phyloP scores from a whole-genome alignment of 2,797 vertebrate species.

The Brachyrhaphis roseni region DNA sequence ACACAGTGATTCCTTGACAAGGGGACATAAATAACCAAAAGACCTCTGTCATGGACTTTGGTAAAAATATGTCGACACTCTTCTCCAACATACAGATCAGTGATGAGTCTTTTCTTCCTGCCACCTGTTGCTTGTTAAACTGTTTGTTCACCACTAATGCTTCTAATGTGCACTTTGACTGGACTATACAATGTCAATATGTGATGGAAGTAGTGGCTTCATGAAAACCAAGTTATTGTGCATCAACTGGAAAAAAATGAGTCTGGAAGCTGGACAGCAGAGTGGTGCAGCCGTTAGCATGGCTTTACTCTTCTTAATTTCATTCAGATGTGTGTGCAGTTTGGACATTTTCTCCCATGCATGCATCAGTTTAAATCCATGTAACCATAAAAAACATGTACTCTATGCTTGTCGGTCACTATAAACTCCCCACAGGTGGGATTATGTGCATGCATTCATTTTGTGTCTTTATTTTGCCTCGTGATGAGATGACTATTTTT shows the following conservation, averaged over 20 bases:
- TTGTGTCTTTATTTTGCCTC: background rate
- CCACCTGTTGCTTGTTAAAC: conserved; percentile 23
- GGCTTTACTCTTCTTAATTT: background rate
- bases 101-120: conserved; percentile 12
- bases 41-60: conserved; percentile 18
- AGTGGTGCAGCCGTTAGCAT: background rate
- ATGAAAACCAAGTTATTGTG: background rate
- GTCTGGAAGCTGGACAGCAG: background rate
- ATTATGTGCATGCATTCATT: background rate
- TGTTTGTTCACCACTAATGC: background rate
- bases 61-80: background rate
- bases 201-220: background rate
- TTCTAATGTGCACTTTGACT: conserved; percentile 6
- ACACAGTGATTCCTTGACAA: conserved; percentile 19
- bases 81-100: conserved; percentile 19
- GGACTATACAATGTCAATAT: conserved; percentile 4
- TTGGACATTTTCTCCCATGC: background rate
- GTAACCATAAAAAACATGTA: no score
- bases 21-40: conserved; percentile 12
- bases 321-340: background rate
- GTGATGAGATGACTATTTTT: background rate
- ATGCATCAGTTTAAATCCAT: background rate
- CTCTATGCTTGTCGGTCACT: background rate
- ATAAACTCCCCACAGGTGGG: background rate
- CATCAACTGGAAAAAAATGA: background rate